Base-by-base conservation (phyloP, 2,888 invertebrate genomes). In the Cabera pusaria region DNA sequence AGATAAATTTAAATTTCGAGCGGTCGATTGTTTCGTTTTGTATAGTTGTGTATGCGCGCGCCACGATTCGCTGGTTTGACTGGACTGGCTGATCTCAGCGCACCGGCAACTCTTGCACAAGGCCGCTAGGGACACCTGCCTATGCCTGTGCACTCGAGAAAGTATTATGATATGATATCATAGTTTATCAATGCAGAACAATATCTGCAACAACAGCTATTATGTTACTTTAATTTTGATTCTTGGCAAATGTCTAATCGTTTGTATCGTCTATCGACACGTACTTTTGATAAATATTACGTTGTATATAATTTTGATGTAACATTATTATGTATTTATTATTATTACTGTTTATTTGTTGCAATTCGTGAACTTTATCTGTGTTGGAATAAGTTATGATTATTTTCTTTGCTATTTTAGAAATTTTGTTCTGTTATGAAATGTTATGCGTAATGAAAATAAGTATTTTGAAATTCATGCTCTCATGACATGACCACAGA, bases 91-190 rank as follows among this genome's bases (percentile, higher is more conserved):
- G 44, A 10, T 24, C 38, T 32, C 40, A 46, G 35, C 52, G 28
- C 44, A 44, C 44, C 39, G 39, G 9, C 50, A 42, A 48, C 57
- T 65, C 71, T 81, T 80, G 64, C 80, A 78, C 81, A 82, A 72
- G 73, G 69, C 59, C 63, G 49, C 49, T 51, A 52, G 64, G 59
- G 59, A 64, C 66, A 63, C 70, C 70, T 72, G 70, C 64, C 70
- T 72, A 70, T 63, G 63, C 68, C 72, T 72, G 72, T 63, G 51
- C 46, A 41, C 56, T 56, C 62, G 73, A 64, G 76, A 82, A 78
- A 79, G 77, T 72, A 60, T n/a, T n/a, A n/a, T 16, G 8, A 16
- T 39, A 58, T 71, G 68, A 65, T 68, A 64, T 70, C 68, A 72
- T 52, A 54, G 42, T 48, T 56, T 64, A 65, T 70, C 64, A 61